Evolutionary conservation across 1,140 invertebrate species (phyloP).

Genomic region (Luehdorfia chinensis): DNA sequence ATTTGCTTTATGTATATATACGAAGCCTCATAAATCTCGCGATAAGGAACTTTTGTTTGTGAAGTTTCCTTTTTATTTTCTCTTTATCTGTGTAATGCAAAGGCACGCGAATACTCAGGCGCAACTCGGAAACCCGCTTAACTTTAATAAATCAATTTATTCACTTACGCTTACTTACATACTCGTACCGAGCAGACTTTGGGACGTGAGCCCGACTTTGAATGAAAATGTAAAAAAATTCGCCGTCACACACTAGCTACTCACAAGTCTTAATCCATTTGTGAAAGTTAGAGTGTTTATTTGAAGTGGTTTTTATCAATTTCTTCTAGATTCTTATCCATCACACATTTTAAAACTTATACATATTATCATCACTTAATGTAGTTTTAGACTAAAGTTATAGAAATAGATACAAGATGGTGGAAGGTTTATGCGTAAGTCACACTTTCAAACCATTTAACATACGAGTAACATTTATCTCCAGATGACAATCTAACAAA

Average conservation of each 20-base stretch:
- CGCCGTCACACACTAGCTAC: slow-evolving; percentile 23
- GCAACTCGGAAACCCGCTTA: slow-evolving; percentile 61
- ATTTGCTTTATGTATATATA: no score
- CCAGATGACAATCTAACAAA: no score
- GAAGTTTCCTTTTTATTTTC: slow-evolving; percentile 74
- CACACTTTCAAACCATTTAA: no score
- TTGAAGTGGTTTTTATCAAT: no score
- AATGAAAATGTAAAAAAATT: slow-evolving; percentile 41
- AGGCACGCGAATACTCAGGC: slow-evolving; percentile 67
- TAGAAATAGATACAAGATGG: no score
- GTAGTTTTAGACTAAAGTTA: no score
- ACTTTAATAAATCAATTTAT: slow-evolving; percentile 77
- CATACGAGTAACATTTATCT: no score
- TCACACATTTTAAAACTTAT: no score
- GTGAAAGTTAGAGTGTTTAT: slow-evolving; percentile 7
- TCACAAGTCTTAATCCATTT: slow-evolving; percentile 17
- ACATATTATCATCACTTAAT: no score
- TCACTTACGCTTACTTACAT: slow-evolving; percentile 69
- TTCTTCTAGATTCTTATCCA: no score
- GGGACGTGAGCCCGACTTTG: slow-evolving; percentile 44
- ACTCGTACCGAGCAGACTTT: slow-evolving; percentile 45
- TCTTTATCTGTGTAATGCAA: slow-evolving; percentile 72
- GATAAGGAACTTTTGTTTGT: slow-evolving; percentile 74
- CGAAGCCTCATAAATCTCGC: slow-evolving; percentile 72
- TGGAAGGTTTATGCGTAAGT: no score